Conservation (phyloP, 1,140 invertebrate genomes). For the Drosophila ogumai region DNA sequence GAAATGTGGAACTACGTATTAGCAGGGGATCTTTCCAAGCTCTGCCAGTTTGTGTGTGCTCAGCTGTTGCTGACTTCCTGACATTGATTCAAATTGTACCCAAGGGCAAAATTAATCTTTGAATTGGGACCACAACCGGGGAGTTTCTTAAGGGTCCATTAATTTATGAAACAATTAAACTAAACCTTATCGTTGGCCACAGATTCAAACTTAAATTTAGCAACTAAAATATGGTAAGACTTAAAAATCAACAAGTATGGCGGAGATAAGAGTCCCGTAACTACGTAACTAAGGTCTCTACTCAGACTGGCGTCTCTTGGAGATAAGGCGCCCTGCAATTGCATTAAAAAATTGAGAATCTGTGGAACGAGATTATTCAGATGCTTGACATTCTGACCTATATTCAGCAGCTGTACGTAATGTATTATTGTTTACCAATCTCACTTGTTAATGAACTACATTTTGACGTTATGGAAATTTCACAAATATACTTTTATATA, state of each 20-base stretch:
- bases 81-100: slow-evolving; percentile 10
- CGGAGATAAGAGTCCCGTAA: slow-evolving; percentile 4
- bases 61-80: slow-evolving; percentile 16
- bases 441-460: neutral
- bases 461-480: slow-evolving; percentile 10
- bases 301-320: neutral
- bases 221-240: neutral
- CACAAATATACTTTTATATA: too few relatives aligned
- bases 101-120: slow-evolving; percentile 15
- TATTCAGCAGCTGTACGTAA: slow-evolving; percentile 10
- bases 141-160: neutral
- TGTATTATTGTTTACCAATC: slow-evolving; percentile 15
- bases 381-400: slow-evolving; percentile 33
- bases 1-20: slow-evolving; percentile 7
- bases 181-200: too few relatives aligned
- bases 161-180: neutral
- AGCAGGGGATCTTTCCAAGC: neutral
- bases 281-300: neutral
- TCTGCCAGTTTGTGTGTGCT: slow-evolving; percentile 13
- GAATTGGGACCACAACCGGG: neutral
- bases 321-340: slow-evolving; percentile 20
- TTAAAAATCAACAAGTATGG: neutral
- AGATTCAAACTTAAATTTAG: neutral
- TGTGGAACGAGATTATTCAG: slow-evolving; percentile 22
- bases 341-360: slow-evolving; percentile 9